These are phyloP conservation scores for Melipona quadrifasciata DNA, from an alignment of 1,140 invertebrate genomes.

Conservation along the genomic window DNA sequence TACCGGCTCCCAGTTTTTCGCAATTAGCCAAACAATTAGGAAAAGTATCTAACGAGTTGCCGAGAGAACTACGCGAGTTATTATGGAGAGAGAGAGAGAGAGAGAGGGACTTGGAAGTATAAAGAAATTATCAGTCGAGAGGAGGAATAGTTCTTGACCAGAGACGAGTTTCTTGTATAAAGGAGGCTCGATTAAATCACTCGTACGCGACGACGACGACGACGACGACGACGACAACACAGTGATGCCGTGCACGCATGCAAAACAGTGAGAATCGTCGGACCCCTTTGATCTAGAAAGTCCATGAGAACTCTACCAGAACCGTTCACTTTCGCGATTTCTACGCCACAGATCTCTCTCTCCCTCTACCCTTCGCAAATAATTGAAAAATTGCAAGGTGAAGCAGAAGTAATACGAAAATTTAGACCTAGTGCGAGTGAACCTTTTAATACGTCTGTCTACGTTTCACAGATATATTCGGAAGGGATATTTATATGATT, in stretches of 20 bases:
- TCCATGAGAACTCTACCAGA: constrained; percentile 31
- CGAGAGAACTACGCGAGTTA: neutral
- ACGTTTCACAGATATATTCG: neutral
- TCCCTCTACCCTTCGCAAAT: neutral
- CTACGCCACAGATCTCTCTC: constrained; percentile 9
- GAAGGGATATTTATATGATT: neutral
- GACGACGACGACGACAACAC: neutral
- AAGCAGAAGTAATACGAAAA: neutral
- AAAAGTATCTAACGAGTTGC: neutral
- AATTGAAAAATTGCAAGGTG: neutral
- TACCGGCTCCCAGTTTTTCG: neutral
- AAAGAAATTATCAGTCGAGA: neutral
- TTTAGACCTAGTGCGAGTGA: neutral
- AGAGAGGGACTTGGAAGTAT: neutral
- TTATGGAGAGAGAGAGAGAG: neutral
- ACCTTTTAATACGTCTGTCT: neutral
- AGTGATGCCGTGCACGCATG: constrained; percentile 1
- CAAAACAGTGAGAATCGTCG: constrained; percentile 32
- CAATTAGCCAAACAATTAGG: neutral
- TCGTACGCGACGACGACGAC: neutral
- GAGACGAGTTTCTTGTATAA: neutral
- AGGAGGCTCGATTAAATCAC: neutral
- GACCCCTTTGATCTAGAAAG: constrained; percentile 41
- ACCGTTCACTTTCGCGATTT: constrained; percentile 46
- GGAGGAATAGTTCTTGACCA: neutral